Conservation (phyloP, 2,888 invertebrate genomes). For the Cyclophora albipunctata region DNA sequence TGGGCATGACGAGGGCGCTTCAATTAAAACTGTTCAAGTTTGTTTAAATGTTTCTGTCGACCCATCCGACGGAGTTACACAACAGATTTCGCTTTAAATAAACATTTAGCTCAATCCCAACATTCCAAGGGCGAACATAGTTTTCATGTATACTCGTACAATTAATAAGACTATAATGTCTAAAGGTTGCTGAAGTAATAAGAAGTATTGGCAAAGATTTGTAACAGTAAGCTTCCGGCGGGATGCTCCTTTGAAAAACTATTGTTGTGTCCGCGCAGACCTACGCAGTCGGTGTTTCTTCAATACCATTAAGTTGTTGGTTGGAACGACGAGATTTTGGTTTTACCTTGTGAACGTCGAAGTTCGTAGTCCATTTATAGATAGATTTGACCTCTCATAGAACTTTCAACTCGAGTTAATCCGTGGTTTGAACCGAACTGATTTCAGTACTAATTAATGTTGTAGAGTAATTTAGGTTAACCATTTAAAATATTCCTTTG, state of each 20-base stretch:
- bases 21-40: conserved; percentile 67
- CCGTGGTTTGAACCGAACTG: conserved; percentile 30
- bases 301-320: conserved; percentile 35
- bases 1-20: conserved; percentile 51
- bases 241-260: conserved; percentile 11
- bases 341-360: conserved; percentile 31
- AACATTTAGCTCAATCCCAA: conserved; percentile 25
- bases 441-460: too few relatives aligned
- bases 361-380: conserved; percentile 31
- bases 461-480: too few relatives aligned
- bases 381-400: conserved; percentile 27
- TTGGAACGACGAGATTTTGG: conserved; percentile 34
- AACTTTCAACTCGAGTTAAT: conserved; percentile 35
- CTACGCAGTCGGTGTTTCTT: conserved; percentile 34
- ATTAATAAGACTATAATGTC: conserved; percentile 6
- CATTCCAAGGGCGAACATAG: conserved; percentile 18
- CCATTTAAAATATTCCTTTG: too few relatives aligned
- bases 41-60: conserved; percentile 64
- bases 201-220: conserved; percentile 12
- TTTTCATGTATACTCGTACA: conserved; percentile 13
- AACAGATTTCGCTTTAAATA: conserved; percentile 40
- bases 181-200: conserved; percentile 11
- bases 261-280: conserved; percentile 11
- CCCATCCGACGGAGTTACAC: conserved; percentile 39
- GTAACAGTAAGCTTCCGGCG: conserved; percentile 8